A percentile compares a stretch with the other conserved stretches of the same genome.
Conservation (phyloP, 2,113 vertebrate species). For the Dryoscopus gambensis region DNA sequence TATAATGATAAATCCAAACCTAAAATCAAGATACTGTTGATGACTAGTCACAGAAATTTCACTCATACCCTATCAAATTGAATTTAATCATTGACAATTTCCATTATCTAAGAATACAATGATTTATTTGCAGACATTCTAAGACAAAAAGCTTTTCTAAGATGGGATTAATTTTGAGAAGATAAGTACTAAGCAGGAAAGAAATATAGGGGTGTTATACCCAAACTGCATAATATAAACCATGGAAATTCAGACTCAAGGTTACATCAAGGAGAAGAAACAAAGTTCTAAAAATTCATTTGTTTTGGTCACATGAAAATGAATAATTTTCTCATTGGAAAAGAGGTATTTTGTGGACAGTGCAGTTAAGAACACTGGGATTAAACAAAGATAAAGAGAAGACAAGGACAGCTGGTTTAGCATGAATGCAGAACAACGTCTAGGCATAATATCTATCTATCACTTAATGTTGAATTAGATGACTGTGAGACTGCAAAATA, state of each 20-base stretch:
- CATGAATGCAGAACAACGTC: background rate
- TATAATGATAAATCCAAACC: constrained; percentile 39
- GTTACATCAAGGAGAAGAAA: constrained; percentile 3
- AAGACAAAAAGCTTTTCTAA: constrained; percentile 36
- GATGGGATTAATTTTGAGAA: constrained; percentile 38
- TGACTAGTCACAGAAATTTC: constrained; percentile 36
- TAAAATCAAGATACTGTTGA: constrained; percentile 44
- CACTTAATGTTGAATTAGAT: background rate
- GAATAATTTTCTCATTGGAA: background rate
- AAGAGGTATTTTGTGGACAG: background rate
- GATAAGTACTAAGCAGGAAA: background rate
- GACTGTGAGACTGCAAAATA: background rate
- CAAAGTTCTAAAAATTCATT: background rate
- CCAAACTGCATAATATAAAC: background rate
- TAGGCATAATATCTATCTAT: background rate
- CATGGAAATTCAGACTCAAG: constrained; percentile 15
- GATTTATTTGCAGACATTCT: constrained; percentile 17
- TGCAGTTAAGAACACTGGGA: background rate
- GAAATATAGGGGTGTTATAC: constrained; percentile 1
- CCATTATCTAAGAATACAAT: constrained; percentile 22
- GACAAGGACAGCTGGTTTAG: background rate
- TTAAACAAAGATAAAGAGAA: background rate
- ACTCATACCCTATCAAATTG: constrained; percentile 18
- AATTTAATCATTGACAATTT: constrained; percentile 39
- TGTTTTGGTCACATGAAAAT: background rate